Conservation (phyloP, 2,113 vertebrate species). For the Apus apus region DNA sequence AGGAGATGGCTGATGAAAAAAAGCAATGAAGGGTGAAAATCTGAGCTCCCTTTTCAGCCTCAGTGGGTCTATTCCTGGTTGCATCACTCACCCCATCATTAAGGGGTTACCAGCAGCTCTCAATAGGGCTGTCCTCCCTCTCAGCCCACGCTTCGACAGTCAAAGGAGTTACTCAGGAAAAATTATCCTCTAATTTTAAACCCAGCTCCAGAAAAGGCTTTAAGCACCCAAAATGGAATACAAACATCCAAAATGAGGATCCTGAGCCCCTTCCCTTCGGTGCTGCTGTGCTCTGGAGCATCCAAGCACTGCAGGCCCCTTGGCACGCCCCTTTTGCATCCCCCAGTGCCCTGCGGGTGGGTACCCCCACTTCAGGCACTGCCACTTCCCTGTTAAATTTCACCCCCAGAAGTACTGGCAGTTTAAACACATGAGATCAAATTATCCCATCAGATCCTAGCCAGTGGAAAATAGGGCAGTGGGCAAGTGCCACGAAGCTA, state of each 20-base stretch:
- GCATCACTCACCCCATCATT: slow-evolving; percentile 44
- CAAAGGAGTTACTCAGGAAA: slow-evolving; percentile 36
- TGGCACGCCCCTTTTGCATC: not conserved
- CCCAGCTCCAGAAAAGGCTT: not conserved
- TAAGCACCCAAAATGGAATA: not conserved
- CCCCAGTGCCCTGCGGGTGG: rapidly evolving
- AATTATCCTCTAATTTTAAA: slow-evolving; percentile 59
- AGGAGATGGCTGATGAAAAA: not conserved
- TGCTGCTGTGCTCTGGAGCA: not conserved
- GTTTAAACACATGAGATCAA: not conserved
- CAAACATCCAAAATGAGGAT: not conserved
- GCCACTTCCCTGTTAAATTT: not conserved
- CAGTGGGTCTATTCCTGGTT: slow-evolving; percentile 52
- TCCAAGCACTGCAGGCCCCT: not conserved
- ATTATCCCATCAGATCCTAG: not conserved
- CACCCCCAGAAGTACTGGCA: not conserved
- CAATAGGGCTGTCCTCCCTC: slow-evolving; percentile 64
- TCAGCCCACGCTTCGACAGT: slow-evolving; percentile 24
- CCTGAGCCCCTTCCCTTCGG: not conserved
- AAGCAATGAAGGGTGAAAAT: slow-evolving; percentile 10
- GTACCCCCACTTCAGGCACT: not conserved
- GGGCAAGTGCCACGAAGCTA: not conserved
- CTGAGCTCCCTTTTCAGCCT: slow-evolving; percentile 26
- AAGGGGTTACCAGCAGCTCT: slow-evolving; percentile 58
- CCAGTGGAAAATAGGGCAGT: not conserved